Evolutionary conservation across 1,140 invertebrate species (phyloP).

Genomic region (Magallana angulata): DNA sequence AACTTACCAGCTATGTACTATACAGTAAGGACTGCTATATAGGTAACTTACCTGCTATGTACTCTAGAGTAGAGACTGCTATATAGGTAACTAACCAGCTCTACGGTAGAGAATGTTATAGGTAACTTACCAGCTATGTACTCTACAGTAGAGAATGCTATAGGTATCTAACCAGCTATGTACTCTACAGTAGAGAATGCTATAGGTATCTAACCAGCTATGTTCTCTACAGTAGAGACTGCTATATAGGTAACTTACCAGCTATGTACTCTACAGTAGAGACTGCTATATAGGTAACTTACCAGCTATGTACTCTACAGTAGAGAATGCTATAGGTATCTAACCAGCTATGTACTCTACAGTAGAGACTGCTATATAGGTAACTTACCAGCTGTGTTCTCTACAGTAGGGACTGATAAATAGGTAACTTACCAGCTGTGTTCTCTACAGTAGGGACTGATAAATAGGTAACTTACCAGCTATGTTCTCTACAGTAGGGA

Average conservation of each 20-base stretch:
- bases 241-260: neutral
- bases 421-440: slow-evolving; percentile 78
- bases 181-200: neutral
- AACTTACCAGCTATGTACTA: too few relatives aligned
- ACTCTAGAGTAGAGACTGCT: slow-evolving; percentile 85
- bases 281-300: neutral
- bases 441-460: slow-evolving; percentile 65
- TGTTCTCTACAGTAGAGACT: neutral
- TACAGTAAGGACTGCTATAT: too few relatives aligned
- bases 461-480: slow-evolving; percentile 53
- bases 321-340: slow-evolving; percentile 84
- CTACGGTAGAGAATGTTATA: slow-evolving; percentile 50
- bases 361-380: too few relatives aligned
- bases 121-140: neutral
- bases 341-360: too few relatives aligned
- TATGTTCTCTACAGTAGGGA: neutral
- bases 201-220: neutral
- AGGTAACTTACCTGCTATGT: slow-evolving; percentile 69
- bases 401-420: slow-evolving; percentile 85
- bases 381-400: slow-evolving; percentile 76
- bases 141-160: neutral
- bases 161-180: neutral
- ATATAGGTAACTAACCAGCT: slow-evolving; percentile 81
- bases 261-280: neutral
- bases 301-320: slow-evolving; percentile 80